Base-by-base conservation (phyloP, 2,797 vertebrate species). In the Peromyscus aztecus region DNA sequence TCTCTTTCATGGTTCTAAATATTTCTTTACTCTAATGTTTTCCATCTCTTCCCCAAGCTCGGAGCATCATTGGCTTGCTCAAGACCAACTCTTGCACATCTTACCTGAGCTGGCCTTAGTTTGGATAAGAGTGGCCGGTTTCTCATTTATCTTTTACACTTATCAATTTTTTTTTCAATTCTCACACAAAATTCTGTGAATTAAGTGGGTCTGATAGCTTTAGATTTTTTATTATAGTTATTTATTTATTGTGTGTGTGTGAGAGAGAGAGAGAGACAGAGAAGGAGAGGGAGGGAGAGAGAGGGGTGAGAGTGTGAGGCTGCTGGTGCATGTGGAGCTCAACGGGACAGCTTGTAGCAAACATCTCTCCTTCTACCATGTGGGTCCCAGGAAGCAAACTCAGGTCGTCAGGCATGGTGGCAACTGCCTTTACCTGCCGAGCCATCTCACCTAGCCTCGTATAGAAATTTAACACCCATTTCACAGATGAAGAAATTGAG, bases 401-500 rank as follows among this genome's bases (percentile, higher is more conserved):
- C 67, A 73, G 67, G 49, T 40, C 6, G 4, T 57, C 52, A 29
- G 49, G 16, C 52, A 13, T 63, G 4, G 67, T 55, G n/a, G 14
- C n/a, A 29, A 55, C 17, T 55, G 27, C 13, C 67, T 37, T 57
- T 73, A 29, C n/a, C 67, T 57, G 52, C 9, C 4, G 16, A 52
- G 49, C 67, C 85, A 40, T 88, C 49, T 88, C 14, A 29, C 9
- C 52, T 37, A 57, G 49, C n/a, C 67, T 75, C 37, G 17, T 34
- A 17, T 59, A 57, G 9, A 14, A 40, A n/a, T 23, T 21, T 59
- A 55, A 65, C 16, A n/a, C 21, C 59, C 52, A 21, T 34, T 73
- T 90, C 67, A 71, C 59, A 85, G 93, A 78, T 73, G 84, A 87
- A 97, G 91, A 89, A 37, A 88, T 23, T 13, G 52, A 69, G 37